Conservation (phyloP, 2,888 invertebrate genomes). For the Exephanes ischioxanthus region DNA sequence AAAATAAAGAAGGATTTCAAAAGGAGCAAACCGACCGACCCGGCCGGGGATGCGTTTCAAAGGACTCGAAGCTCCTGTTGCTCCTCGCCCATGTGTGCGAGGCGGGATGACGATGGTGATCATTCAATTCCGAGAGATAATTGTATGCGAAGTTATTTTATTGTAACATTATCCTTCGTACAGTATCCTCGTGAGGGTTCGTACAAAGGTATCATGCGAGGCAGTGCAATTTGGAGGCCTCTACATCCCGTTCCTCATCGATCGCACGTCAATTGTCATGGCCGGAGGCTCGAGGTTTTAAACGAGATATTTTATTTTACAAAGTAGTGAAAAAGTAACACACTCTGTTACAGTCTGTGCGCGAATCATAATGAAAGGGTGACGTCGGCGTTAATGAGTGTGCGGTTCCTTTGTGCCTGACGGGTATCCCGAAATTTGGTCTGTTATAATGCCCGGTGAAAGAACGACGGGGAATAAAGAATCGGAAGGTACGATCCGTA, state of each 20-base stretch:
- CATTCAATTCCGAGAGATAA: slow-evolving; percentile 10
- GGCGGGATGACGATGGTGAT: background rate
- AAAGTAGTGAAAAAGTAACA: slow-evolving; percentile 33
- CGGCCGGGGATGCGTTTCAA: slow-evolving; percentile 15
- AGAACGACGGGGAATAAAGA: slow-evolving; percentile 29
- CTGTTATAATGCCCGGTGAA: slow-evolving; percentile 11
- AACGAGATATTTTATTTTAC: slow-evolving; percentile 3
- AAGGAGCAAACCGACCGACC: background rate
- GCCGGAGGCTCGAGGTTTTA: background rate
- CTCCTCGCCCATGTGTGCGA: background rate
- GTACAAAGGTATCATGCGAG: background rate
- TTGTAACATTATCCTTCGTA: background rate
- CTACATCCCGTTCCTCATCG: background rate
- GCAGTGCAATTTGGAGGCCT: background rate
- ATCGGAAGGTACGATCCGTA: background rate
- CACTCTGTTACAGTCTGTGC: slow-evolving; percentile 42
- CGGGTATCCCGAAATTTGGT: slow-evolving; percentile 25
- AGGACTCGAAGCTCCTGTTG: slow-evolving; percentile 22
- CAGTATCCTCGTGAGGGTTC: background rate
- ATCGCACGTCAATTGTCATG: slow-evolving; percentile 24
- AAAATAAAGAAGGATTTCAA: slow-evolving; percentile 34
- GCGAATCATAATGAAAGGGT: slow-evolving; percentile 7
- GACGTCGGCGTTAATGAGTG: slow-evolving; percentile 39
- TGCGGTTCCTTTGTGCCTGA: slow-evolving; percentile 37
- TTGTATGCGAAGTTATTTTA: background rate